phyloP scores from a whole-genome alignment of 35 echinoderm and acorn worm genomes.

The Heliocidaris erythrogramma region DNA sequence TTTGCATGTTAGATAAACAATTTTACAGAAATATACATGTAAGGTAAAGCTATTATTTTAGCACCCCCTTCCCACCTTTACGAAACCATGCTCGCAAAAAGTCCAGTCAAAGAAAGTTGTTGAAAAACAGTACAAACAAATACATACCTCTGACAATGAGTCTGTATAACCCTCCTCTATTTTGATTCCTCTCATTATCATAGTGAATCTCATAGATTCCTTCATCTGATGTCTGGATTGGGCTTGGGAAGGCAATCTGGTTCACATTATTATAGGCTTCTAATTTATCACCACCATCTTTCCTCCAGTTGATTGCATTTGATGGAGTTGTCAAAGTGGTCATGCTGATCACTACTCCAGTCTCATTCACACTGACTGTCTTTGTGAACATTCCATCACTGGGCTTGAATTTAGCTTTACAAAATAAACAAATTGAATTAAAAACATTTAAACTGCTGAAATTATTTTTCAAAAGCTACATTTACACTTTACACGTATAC shows the following conservation, averaged over 20 bases:
- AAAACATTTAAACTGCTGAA: no score
- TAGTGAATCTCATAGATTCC: constrained; percentile 64
- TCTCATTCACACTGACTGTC: constrained; percentile 59
- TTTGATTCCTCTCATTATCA: constrained; percentile 35
- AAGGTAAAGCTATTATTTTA: no score
- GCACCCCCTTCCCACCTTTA: no score
- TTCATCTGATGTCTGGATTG: constrained; percentile 44
- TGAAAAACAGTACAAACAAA: no score
- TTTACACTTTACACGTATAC: no score
- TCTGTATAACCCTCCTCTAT: constrained; percentile 28
- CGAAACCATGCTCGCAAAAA: no score
- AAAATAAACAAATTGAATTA: no score
- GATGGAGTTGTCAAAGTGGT: not conserved
- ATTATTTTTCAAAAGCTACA: no score
- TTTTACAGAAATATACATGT: no score
- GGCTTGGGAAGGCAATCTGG: not conserved
- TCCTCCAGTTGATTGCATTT: not conserved
- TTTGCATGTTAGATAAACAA: no score
- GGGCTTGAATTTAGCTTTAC: no score
- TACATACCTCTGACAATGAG: constrained; percentile 72
- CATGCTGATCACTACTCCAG: constrained; percentile 41
- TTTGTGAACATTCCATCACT: constrained; percentile 52
- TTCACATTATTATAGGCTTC: not conserved
- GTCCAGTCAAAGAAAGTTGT: no score
- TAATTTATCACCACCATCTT: not conserved